Evolutionary conservation across 2,797 vertebrate species (phyloP), one percentile per base, ranked within the genome.

Genomic region (Tolypeutes matacus): DNA sequence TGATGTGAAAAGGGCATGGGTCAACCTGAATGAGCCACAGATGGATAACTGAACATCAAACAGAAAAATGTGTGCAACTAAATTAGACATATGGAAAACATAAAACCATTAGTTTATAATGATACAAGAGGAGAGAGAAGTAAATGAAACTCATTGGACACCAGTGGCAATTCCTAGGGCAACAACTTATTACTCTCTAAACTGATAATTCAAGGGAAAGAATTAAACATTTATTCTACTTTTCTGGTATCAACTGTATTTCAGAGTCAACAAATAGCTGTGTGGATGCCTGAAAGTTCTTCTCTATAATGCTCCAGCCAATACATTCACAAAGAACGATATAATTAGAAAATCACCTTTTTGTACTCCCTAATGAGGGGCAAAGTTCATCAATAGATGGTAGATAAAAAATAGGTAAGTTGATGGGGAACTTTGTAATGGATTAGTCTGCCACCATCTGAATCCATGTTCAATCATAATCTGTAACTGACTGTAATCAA

Each of bases 271-370:
- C 46, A 91, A 95, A 69, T 42, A 60, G 23, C 20, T 53, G 53
- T 36, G 14, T 69, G 15, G 29, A 56, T 36, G 18, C 86, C 31
- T 9, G 31, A 65, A 86, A 86, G 31, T 86, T 86, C 75, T 88
- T 80, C 62, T 91, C 56, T 49, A 77, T 65, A 89, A 92, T 85
- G 89, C 12, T 72, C 46, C 13, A 81, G 20, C 51, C 29, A 77
- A 82, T 76, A 76, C 86, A 94, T 77, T 36, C 11, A 27, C 8
- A 64, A 80, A 4, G 31, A 89, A 90, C 86, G 36, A 46, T 8
- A 29, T 20, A 65, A 67, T 83, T 78, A 91, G 62, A 82, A 90
- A 82, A 88, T 88, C 29, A 80, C 20, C 69, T 78, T 92, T 89
- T 34, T 83, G 46, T 86, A 73, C 65, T 5, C 10, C 14, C 46